These are phyloP conservation scores for Gymnothorax javanicus DNA, from an alignment of 2,797 vertebrate genomes.

Conservation along the genomic window DNA sequence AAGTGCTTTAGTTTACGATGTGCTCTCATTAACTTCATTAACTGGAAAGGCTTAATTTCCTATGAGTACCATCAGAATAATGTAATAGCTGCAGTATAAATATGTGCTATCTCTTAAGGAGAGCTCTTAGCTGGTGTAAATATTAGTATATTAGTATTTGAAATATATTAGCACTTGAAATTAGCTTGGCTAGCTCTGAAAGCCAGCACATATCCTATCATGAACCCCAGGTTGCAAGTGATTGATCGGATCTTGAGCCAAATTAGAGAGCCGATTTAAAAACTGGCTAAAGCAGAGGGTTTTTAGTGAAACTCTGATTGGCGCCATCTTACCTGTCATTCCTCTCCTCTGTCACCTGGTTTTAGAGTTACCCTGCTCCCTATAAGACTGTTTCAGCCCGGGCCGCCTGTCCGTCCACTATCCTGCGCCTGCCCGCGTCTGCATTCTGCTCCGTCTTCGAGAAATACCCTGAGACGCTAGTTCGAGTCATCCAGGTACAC, in stretches of 20 bases:
- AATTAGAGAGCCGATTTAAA: neutral
- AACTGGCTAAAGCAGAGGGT: neutral
- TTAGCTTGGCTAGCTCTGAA: neutral
- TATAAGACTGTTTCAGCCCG: constrained; percentile 91
- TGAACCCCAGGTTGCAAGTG: neutral
- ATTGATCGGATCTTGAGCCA: neutral
- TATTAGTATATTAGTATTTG: neutral
- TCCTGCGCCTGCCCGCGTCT: constrained; percentile 84
- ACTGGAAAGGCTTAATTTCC: constrained; percentile 1
- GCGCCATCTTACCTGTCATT: neutral
- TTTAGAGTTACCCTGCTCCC: constrained; percentile 84
- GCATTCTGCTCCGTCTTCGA: constrained; percentile 89
- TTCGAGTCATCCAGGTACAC: constrained; percentile 88
- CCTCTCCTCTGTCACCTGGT: neutral
- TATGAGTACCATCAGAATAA: neutral
- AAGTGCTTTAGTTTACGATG: neutral
- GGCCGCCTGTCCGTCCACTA: constrained; percentile 77
- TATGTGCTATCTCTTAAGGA: neutral
- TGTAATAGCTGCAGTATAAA: neutral
- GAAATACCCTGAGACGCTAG: constrained; percentile 91
- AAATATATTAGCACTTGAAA: neutral
- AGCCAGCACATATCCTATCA: neutral
- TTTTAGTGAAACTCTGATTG: neutral
- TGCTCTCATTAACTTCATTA: neutral
- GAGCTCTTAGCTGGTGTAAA: neutral